Conservation (phyloP, 2,888 invertebrate species). For the Diabrotica balteata region DNA sequence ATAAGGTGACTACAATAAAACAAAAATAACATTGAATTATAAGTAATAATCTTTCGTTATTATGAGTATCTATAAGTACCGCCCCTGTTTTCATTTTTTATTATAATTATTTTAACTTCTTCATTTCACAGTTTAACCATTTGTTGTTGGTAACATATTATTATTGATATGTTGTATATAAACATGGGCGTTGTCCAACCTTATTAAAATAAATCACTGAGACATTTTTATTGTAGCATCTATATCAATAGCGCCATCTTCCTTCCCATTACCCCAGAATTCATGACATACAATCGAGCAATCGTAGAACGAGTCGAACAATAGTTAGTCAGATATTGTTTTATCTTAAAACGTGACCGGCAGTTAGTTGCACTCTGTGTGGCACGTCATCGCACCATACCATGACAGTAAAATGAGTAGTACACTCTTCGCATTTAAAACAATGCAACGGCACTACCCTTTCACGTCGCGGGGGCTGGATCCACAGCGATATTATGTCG, state of each 20-base stretch:
- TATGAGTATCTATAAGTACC: no score
- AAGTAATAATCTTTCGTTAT: no score
- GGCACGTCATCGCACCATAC: constrained; percentile 46
- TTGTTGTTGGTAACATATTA: no score
- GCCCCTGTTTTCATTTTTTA: no score
- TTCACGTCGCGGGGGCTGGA: neutral
- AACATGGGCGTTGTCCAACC: no score
- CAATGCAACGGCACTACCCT: neutral
- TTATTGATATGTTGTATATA: no score
- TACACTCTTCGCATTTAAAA: neutral
- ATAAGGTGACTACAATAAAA: no score
- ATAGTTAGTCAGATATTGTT: constrained; percentile 43
- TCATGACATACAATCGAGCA: neutral
- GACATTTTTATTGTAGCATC: neutral
- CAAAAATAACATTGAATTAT: no score
- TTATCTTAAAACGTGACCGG: constrained; percentile 52
- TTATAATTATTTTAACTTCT: no score
- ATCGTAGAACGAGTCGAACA: neutral
- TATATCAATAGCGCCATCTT: neutral
- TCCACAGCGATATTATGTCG: neutral
- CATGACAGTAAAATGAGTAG: constrained; percentile 39
- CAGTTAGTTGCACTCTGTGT: constrained; percentile 52
- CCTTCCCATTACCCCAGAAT: constrained; percentile 2
- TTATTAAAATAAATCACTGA: no score
- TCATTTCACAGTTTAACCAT: no score